These are phyloP conservation scores for Nasua narica DNA, from an alignment of 2,797 vertebrate genomes.

Conservation along the genomic window DNA sequence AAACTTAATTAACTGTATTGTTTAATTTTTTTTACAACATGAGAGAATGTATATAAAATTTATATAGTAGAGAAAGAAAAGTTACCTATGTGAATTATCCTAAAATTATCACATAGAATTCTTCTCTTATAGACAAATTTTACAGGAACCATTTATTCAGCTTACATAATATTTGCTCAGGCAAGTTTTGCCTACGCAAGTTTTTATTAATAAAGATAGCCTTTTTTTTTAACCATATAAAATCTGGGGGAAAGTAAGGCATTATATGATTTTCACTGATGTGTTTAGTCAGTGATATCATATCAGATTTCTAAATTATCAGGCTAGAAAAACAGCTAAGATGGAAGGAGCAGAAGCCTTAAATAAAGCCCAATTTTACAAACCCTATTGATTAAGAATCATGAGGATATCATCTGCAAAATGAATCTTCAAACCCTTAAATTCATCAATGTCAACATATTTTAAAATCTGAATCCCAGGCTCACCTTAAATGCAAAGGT, in stretches of 20 bases:
- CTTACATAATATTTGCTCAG: background rate
- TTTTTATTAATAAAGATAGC: slow-evolving; percentile 7
- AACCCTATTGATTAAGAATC: background rate
- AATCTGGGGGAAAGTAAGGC: background rate
- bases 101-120: background rate
- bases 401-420: background rate
- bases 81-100: background rate
- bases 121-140: slow-evolving; percentile 3
- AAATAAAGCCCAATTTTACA: background rate
- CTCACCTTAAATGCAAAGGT: background rate
- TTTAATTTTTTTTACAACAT: background rate
- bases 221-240: background rate
- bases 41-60: background rate
- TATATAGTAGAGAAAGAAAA: slow-evolving; percentile 8
- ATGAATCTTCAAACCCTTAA: background rate
- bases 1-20: background rate
- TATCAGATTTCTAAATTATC: slow-evolving; percentile 35
- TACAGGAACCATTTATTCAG: background rate
- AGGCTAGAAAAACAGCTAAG: background rate
- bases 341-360: background rate
- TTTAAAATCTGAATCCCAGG: background rate
- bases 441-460: background rate
- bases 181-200: background rate
- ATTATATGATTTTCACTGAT: background rate
- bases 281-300: background rate